Evolutionary conservation across 2,888 invertebrate genomes (phyloP).

Genomic region (Ornithoptera priamus): DNA sequence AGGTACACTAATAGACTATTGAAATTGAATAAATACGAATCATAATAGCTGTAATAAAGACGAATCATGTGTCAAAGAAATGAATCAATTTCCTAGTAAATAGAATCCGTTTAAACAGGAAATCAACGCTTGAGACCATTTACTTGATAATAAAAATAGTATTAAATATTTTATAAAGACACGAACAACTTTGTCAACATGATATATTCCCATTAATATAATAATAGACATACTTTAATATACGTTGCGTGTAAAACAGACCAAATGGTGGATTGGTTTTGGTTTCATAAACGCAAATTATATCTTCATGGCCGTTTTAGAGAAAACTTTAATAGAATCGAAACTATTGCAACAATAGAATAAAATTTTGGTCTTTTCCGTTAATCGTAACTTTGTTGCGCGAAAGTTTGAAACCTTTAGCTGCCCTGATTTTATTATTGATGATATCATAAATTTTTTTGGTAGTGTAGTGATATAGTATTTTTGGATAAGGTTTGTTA

Average conservation of each 20-base stretch:
- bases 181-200: background rate
- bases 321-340: conserved; percentile 16
- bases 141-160: background rate
- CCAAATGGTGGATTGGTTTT: conserved; percentile 13
- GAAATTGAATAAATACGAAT: conserved; percentile 18
- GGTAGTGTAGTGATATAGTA: background rate
- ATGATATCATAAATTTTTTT: background rate
- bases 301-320: conserved; percentile 9
- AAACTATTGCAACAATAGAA: conserved; percentile 1
- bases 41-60: conserved; percentile 15
- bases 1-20: conserved; percentile 1
- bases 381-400: background rate
- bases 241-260: conserved; percentile 11
- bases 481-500: no score
- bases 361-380: background rate
- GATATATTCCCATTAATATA: background rate
- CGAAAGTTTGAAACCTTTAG: background rate
- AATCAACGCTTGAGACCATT: conserved; percentile 21
- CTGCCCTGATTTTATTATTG: background rate
- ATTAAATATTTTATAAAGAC: background rate
- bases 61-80: conserved; percentile 11
- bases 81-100: conserved; percentile 14
- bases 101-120: conserved; percentile 14
- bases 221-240: background rate
- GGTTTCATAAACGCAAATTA: conserved; percentile 9